Conservation (phyloP, 2,888 invertebrate species). For the Omphaloscelis lunosa region DNA sequence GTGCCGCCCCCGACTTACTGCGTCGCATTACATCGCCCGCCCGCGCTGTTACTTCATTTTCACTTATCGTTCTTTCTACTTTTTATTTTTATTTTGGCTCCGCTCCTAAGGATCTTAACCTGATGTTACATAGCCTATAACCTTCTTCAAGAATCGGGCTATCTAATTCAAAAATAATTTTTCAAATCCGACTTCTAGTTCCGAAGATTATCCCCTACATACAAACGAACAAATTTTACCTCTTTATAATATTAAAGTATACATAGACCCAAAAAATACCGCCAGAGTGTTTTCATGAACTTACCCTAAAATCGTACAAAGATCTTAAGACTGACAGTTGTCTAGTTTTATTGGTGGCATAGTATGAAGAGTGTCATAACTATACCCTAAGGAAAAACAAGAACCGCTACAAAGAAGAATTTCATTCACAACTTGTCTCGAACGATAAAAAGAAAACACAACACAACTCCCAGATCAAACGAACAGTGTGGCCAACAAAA, state of each 20-base stretch:
- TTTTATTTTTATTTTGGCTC: not conserved
- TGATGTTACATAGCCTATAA: not conserved
- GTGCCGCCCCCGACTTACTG: too few relatives aligned
- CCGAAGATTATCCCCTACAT: too few relatives aligned
- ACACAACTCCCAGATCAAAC: constrained; percentile 24
- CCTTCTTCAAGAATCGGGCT: too few relatives aligned
- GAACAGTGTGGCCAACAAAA: constrained; percentile 14
- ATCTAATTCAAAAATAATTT: too few relatives aligned
- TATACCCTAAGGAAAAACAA: not conserved
- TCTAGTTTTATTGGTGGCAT: not conserved
- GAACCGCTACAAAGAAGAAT: not conserved
- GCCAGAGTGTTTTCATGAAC: not conserved
- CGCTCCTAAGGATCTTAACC: not conserved
- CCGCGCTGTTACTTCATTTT: not conserved
- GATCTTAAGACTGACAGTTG: not conserved
- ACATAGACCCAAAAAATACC: not conserved
- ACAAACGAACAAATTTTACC: too few relatives aligned
- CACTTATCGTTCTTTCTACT: too few relatives aligned
- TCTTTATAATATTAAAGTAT: too few relatives aligned
- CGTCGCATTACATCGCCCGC: too few relatives aligned
- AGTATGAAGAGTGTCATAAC: not conserved
- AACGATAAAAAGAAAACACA: constrained; percentile 24
- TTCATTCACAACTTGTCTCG: constrained; percentile 11
- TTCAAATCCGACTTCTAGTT: too few relatives aligned
- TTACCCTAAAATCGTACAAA: too few relatives aligned